phyloP scores from a whole-genome alignment of 1,140 invertebrate species.

The Temnothorax nylanderi region DNA sequence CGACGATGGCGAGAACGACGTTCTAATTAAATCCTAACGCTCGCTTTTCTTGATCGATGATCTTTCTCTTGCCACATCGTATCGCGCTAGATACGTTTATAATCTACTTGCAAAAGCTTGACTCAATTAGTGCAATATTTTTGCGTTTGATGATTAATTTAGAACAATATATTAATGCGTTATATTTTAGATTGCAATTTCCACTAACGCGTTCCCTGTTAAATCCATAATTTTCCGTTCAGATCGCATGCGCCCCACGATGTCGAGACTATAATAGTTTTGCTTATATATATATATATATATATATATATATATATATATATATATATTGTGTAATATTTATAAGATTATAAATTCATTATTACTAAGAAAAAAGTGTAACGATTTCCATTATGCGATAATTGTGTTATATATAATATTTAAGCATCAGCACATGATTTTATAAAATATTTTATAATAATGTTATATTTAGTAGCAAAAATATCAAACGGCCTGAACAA shows the following conservation, averaged over 20 bases:
- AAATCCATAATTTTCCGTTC: not conserved
- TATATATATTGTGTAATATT: not conserved
- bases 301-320: not conserved
- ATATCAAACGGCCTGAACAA: not conserved
- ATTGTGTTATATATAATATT: no score
- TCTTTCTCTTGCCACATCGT: not conserved
- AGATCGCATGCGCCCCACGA: not conserved
- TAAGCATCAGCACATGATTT: not conserved
- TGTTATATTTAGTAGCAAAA: not conserved
- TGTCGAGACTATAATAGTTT: not conserved
- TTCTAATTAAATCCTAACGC: conserved; percentile 46
- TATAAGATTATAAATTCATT: not conserved
- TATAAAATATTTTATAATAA: not conserved
- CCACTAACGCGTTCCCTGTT: not conserved
- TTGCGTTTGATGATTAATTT: not conserved
- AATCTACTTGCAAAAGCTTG: conserved; percentile 14
- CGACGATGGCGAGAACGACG: conserved; percentile 11
- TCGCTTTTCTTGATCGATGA: conserved; percentile 26
- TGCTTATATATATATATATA: not conserved
- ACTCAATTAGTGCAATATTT: not conserved
- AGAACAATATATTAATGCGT: not conserved
- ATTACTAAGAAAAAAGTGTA: not conserved
- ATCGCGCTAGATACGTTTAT: not conserved
- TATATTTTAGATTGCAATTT: not conserved
- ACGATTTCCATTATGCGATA: not conserved